Conservation (phyloP, 2,888 invertebrate species). For the Synanthedon vespiformis region DNA sequence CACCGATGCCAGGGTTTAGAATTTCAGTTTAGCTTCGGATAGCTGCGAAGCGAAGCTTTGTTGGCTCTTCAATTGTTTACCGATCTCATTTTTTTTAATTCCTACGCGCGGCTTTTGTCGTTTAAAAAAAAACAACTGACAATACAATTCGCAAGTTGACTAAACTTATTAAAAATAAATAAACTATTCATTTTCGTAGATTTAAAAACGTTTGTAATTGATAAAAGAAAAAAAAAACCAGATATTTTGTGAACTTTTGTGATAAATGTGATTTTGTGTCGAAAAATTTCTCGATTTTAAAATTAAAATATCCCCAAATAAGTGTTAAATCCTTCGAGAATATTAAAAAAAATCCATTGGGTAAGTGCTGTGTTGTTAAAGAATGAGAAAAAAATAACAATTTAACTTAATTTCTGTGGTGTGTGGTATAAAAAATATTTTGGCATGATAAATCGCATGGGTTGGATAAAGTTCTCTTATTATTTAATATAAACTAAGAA, state of each 20-base stretch:
- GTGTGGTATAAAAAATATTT: constrained; percentile 41
- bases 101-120: constrained; percentile 29
- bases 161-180: background rate
- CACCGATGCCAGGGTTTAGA: constrained; percentile 68
- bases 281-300: constrained; percentile 10
- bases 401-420: constrained; percentile 39
- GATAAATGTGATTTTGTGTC: constrained; percentile 10
- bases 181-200: background rate
- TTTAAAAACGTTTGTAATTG: background rate
- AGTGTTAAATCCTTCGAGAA: constrained; percentile 20
- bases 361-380: constrained; percentile 56
- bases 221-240: constrained; percentile 9
- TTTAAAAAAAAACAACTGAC: constrained; percentile 12
- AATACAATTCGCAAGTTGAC: constrained; percentile 8
- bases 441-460: constrained; percentile 61
- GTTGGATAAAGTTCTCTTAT: constrained; percentile 26
- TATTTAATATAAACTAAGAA: background rate
- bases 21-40: constrained; percentile 71
- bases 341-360: constrained; percentile 25
- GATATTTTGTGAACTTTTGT: constrained; percentile 9
- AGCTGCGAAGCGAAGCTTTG: constrained; percentile 66
- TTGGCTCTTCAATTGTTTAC: constrained; percentile 63
- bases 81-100: constrained; percentile 50
- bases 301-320: constrained; percentile 11
- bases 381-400: constrained; percentile 45